Base-by-base conservation (phyloP, 2,113 vertebrate genomes). In the Aphelocoma coerulescens region DNA sequence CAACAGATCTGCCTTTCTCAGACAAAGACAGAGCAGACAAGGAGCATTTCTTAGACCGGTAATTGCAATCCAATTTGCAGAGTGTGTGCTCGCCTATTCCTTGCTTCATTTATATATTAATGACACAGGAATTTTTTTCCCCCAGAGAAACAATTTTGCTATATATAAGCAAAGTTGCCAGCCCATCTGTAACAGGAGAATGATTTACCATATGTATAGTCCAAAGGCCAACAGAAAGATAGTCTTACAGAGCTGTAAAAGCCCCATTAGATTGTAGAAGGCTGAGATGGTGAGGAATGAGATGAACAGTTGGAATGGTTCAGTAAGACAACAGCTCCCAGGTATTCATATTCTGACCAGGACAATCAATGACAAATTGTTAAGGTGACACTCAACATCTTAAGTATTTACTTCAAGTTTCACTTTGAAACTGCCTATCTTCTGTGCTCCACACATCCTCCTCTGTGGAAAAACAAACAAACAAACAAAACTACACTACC, bases 81-180 rank as follows among this genome's bases (percentile, higher is more conserved):
- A 90, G n/a, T 18, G 26, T 35, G 51, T 51, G 23, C 54, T 94
- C 0, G 0, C 16, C 43, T 59, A 41, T 46, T 69, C 54, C 75
- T 88, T 94, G 18, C 58, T 80, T 91, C 55, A 77, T 62, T 93
- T 93, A 58, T 67, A 67, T 85, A 95, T 93, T 85, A 93, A 93
- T 91, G 83, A 67, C 33, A 55, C 63, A 77, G 46, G 37, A n/a
- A 7, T 71, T 96, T 37, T 77, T 52, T 59, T 33, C 14, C 52
- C 63, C 85, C n/a, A 43, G 71, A 84, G 71, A 93, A 93, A 83
- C 10, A 58, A 48, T 91, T 95, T 84, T 74, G 30, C 41, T 83
- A 35, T 20, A 28, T 65, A 46, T 62, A 83, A 86, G 83, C 24
- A 59, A 88, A 69, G 39, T n/a, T 74, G n/a, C 74, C 88, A 77